Evolutionary conservation across 2,888 invertebrate species (phyloP).

Genomic region (Diloba caeruleocephala): DNA sequence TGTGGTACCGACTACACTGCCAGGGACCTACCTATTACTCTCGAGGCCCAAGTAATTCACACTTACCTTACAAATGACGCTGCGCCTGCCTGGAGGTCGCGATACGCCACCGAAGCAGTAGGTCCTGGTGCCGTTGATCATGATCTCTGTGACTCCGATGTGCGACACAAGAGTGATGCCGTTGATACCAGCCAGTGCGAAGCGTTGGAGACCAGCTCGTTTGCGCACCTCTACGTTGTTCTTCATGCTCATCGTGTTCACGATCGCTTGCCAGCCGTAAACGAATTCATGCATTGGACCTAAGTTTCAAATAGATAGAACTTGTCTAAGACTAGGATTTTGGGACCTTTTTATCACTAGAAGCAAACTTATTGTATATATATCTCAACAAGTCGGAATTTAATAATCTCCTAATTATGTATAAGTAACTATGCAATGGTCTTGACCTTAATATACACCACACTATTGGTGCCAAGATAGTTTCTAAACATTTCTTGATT

Average conservation of each 20-base stretch:
- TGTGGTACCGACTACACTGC: no score
- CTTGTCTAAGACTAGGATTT: no score
- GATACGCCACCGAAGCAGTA: constrained; percentile 85
- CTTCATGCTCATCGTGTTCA: constrained; percentile 87
- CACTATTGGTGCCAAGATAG: no score
- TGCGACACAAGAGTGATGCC: constrained; percentile 84
- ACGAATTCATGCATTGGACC: constrained; percentile 87
- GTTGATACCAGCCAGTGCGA: constrained; percentile 85
- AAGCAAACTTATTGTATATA: no score
- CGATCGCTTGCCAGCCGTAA: constrained; percentile 86
- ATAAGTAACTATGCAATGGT: no score
- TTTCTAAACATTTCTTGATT: no score
- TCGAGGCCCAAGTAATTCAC: no score
- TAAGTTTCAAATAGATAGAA: constrained; percentile 29
- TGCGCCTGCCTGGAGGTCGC: constrained; percentile 79
- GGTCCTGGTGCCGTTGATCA: constrained; percentile 83
- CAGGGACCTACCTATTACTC: no score
- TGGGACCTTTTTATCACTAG: no score
- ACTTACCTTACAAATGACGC: constrained; percentile 81
- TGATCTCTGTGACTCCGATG: constrained; percentile 84
- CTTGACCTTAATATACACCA: no score
- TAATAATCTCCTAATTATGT: no score
- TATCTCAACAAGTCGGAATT: no score
- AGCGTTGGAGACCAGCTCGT: constrained; percentile 82
- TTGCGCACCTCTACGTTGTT: constrained; percentile 86